Conservation (phyloP, 2,797 vertebrate genomes). For the Enoplosus armatus region DNA sequence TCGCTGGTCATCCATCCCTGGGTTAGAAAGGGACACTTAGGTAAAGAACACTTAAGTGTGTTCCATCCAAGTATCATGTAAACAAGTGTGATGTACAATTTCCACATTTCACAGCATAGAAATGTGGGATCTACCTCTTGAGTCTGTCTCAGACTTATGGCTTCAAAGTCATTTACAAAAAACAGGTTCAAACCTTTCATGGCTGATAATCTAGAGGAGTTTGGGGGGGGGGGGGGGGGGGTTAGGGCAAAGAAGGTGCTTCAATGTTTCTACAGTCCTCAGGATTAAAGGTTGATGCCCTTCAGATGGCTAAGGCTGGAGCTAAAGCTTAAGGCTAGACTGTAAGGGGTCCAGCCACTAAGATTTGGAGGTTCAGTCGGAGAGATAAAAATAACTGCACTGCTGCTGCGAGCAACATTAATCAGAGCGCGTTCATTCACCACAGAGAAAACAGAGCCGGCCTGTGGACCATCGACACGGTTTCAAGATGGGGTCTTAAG, state of each 20-base stretch:
- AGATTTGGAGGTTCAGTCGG: conserved; percentile 8
- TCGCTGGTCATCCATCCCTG: conserved; percentile 62
- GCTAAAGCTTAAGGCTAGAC: conserved; percentile 31
- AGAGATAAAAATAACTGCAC: conserved; percentile 14
- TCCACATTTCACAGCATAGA: conserved; percentile 41
- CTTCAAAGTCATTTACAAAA: conserved; percentile 59
- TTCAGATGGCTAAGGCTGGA: conserved; percentile 29
- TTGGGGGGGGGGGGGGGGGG: not conserved
- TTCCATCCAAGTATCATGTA: conserved; percentile 62
- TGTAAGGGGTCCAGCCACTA: not conserved
- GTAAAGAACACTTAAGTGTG: conserved; percentile 32
- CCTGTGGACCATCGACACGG: not conserved
- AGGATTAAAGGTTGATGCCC: conserved; percentile 7
- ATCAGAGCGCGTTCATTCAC: not conserved
- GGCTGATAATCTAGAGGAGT: conserved; percentile 28
- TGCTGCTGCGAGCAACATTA: conserved; percentile 20
- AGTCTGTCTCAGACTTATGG: conserved; percentile 71
- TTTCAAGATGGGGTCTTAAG: not conserved
- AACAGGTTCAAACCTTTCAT: conserved; percentile 28
- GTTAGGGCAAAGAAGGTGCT: conserved; percentile 2
- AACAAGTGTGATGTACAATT: conserved; percentile 56
- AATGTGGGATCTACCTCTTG: conserved; percentile 29
- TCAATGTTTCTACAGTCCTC: conserved; percentile 10
- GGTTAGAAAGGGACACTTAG: conserved; percentile 64
- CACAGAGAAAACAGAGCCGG: not conserved